Percentiles rank a stretch among this genome's conserved stretches.
These are phyloP conservation scores for Tenebrio molitor DNA, from an alignment of 1,140 invertebrate genomes.

Conservation along the genomic window DNA sequence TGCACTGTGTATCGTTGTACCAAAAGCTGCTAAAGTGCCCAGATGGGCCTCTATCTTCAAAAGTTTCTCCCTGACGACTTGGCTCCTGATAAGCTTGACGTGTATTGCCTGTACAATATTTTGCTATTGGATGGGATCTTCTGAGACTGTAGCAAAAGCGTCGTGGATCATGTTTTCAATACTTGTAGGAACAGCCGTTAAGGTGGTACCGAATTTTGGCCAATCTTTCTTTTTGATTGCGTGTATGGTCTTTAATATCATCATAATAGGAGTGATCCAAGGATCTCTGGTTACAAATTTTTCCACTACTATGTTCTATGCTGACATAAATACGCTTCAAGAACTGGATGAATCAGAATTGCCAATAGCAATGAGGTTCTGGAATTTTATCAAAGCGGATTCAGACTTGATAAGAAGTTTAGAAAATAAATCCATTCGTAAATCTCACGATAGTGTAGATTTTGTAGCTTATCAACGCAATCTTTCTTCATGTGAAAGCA, in stretches of 20 bases:
- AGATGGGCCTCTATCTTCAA: conserved; percentile 65
- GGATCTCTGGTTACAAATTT: neutral
- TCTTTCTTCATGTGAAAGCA: conserved; percentile 21
- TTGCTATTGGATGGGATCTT: neutral
- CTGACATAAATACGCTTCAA: conserved; percentile 47
- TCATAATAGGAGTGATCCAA: neutral
- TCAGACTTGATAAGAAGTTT: neutral
- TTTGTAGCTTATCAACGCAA: conserved; percentile 15
- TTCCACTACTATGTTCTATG: conserved; percentile 8
- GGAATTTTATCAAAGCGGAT: neutral
- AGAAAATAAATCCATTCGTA: neutral
- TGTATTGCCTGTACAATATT: neutral
- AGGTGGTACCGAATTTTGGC: neutral
- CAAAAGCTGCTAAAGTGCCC: conserved; percentile 64
- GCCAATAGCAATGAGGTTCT: neutral
- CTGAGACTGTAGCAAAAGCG: neutral
- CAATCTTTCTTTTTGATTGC: neutral
- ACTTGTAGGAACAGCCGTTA: neutral
- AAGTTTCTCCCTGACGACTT: conserved; percentile 53
- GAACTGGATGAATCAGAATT: conserved; percentile 35
- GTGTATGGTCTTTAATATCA: neutral
- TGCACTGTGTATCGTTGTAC: conserved; percentile 65
- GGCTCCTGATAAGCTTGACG: neutral
- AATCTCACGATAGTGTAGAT: neutral
- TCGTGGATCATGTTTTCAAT: neutral